These are phyloP conservation scores for Heliconius nattereri DNA, from an alignment of 1,140 invertebrate genomes.

Conservation along the genomic window DNA sequence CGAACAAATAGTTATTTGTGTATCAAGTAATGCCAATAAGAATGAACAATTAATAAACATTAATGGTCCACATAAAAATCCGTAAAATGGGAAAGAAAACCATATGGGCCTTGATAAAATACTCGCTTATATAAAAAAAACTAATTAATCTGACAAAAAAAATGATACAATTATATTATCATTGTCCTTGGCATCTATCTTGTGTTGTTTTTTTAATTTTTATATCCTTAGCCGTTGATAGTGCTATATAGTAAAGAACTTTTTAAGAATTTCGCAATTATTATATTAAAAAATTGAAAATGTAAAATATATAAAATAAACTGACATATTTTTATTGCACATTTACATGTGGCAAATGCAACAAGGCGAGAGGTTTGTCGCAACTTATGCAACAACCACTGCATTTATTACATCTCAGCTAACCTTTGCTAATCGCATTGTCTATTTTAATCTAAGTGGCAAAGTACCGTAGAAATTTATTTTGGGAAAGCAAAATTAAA, in stretches of 20 bases:
- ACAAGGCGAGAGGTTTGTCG: slow-evolving; percentile 59
- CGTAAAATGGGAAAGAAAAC: no score
- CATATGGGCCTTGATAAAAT: no score
- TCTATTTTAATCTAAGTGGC: slow-evolving; percentile 41
- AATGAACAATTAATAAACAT: no score
- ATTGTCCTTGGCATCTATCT: no score
- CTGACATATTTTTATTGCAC: slow-evolving; percentile 21
- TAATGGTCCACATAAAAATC: no score
- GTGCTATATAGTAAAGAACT: no score
- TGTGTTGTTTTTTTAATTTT: not conserved
- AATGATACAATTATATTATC: no score
- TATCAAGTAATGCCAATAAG: no score
- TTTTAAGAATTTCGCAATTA: not conserved
- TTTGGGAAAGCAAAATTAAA: not conserved
- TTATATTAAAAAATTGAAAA: not conserved
- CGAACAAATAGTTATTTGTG: no score
- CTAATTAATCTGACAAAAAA: no score
- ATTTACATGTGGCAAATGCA: slow-evolving; percentile 32
- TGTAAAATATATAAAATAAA: not conserved
- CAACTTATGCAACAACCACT: slow-evolving; percentile 59
- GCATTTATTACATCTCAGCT: slow-evolving; percentile 68
- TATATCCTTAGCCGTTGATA: not conserved
- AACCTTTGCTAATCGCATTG: slow-evolving; percentile 65
- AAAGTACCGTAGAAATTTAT: not conserved
- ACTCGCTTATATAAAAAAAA: no score